These are phyloP conservation scores for Micromussa lordhowensis DNA, from an alignment of 92 coral and sea anemone species.

Conservation along the genomic window DNA sequence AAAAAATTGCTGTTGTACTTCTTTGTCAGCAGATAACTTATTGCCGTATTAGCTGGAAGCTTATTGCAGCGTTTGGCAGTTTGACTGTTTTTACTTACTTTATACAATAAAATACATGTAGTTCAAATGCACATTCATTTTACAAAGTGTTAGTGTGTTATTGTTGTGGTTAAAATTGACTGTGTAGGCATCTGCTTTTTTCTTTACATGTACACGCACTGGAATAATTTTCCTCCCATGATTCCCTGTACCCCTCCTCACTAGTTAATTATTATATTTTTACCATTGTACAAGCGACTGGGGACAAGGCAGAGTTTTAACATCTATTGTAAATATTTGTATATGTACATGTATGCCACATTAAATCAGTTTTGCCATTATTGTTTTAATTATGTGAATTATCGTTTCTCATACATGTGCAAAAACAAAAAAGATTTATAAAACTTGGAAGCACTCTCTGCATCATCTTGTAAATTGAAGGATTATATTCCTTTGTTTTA, in stretches of 20 bases:
- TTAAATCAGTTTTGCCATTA: background rate
- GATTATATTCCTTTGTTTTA: background rate
- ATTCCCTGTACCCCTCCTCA: no score
- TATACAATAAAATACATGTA: background rate
- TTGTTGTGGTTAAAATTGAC: background rate
- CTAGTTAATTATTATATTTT: no score
- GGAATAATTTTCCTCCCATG: no score
- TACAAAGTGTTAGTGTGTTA: background rate
- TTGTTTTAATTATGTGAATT: background rate
- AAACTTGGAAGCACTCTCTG: background rate
- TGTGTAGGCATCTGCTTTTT: background rate
- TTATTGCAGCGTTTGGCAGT: background rate
- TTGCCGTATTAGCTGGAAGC: background rate
- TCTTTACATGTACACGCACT: background rate
- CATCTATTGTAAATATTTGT: slow-evolving; percentile 1
- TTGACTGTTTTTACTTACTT: background rate
- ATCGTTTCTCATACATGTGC: background rate
- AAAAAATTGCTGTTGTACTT: background rate
- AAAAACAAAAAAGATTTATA: background rate
- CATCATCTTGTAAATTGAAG: background rate
- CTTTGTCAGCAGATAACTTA: background rate
- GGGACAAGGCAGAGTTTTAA: no score
- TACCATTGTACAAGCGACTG: no score
- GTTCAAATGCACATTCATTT: background rate
- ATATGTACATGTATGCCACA: background rate